Evolutionary conservation across 2,888 invertebrate genomes (phyloP), one percentile per base, ranked within the genome.

Genomic region (Nowickia ferox): DNA sequence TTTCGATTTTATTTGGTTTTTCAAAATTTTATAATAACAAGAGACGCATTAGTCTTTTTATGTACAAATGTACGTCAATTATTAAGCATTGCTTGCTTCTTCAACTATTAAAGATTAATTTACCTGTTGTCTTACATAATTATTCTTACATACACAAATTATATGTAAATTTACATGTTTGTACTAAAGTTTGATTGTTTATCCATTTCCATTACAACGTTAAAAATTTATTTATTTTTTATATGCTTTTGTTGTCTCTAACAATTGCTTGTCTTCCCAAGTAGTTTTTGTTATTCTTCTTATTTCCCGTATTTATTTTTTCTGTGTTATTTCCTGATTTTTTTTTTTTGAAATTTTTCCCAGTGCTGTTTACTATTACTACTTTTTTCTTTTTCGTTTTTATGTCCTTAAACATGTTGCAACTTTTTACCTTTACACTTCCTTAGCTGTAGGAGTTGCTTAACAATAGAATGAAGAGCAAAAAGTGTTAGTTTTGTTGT

Each of bases 191-290:
- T 5, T 30, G 30, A 30, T 30, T 53, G 51, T 79, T 19, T n/a
- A 8, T 61, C 55, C 15, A 44, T 40, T 68, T 68, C 75, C 44
- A 75, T 68, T 22, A 75, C 74, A 75, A 68, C 53, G 61, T 53
- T 61, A 66, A 44, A 59, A 75, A 68, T 81, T 57, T 75, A 68
- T 66, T 65, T 66, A 59, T 81, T 66, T 68, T 55, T 42, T 51
- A 53, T 19, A 46, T 82, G n/a, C 69, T 81, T 40, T 42, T 66
- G 57, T 75, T 81, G 51, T 81, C 63, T 65, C 30, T 63, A 82
- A 76, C 82, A 76, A 82, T 82, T 69, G 76, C 69, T 76, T 82
- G 76, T 69, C 46, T 71, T 71, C 63, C 57, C 71, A 76, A 53
- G 55, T 82, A 74, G 74, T 48, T 61, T 81, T 74, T 72, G 13